These are phyloP conservation scores for Onychomys leucogaster DNA, from an alignment of 2,797 vertebrate species.

Conservation along the genomic window DNA sequence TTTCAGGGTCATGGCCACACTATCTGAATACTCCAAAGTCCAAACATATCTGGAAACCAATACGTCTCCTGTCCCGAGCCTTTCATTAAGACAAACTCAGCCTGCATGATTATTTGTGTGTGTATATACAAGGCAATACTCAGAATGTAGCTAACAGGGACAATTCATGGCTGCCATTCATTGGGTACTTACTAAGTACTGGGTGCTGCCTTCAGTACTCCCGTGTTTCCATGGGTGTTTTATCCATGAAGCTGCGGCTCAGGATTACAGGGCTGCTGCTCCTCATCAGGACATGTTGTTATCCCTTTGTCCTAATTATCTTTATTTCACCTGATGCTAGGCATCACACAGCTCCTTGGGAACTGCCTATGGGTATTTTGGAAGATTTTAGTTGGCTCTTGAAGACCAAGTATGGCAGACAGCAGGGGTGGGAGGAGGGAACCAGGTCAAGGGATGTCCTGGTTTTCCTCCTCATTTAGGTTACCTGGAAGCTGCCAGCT, in stretches of 20 bases:
- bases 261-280: too few relatives aligned
- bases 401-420: conserved; percentile 26
- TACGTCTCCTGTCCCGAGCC: neutral
- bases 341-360: neutral
- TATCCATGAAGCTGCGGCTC: neutral
- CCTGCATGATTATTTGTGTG: fast-evolving
- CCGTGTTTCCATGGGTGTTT: neutral
- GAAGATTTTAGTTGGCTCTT: conserved; percentile 16
- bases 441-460: conserved; percentile 43
- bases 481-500: neutral
- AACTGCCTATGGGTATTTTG: neutral
- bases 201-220: fast-evolving
- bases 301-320: neutral
- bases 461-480: neutral
- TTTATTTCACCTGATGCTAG: neutral
- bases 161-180: fast-evolving
- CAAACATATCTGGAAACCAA: neutral
- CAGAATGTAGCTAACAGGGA: neutral
- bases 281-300: neutral
- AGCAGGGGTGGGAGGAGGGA: neutral
- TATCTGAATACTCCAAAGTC: neutral
- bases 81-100: neutral
- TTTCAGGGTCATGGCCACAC: too few relatives aligned
- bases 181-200: neutral
- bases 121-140: neutral